phyloP scores from a whole-genome alignment of 1,140 invertebrate species.

The Sitodiplosis mosellana region DNA sequence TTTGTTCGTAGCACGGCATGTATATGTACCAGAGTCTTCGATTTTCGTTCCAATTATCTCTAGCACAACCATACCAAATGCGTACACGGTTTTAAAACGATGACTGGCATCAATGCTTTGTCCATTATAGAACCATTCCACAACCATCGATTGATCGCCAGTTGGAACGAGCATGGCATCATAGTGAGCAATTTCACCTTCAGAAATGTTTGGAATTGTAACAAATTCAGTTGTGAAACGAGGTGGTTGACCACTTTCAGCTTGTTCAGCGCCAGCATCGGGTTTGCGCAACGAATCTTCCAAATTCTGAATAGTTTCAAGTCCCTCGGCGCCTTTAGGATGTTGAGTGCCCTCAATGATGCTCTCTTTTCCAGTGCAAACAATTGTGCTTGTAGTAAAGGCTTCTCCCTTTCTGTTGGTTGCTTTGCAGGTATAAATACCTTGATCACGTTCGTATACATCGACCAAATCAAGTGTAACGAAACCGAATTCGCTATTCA shows the following conservation, averaged over 20 bases:
- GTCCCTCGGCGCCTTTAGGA: constrained; percentile 78
- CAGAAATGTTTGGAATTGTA: constrained; percentile 59
- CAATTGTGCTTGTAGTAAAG: constrained; percentile 76
- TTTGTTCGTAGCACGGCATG: constrained; percentile 72
- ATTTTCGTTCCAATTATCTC: constrained; percentile 82
- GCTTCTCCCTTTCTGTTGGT: constrained; percentile 75
- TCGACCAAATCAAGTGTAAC: constrained; percentile 78
- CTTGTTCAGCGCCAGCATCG: constrained; percentile 42
- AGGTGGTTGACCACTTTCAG: constrained; percentile 62
- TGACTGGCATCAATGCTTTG: constrained; percentile 75
- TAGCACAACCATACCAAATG: constrained; percentile 88
- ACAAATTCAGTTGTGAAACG: constrained; percentile 75
- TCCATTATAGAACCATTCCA: constrained; percentile 96
- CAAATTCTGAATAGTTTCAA: constrained; percentile 76
- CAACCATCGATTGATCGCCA: constrained; percentile 88
- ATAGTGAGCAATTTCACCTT: constrained; percentile 85
- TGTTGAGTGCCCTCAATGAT: constrained; percentile 79
- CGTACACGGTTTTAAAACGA: constrained; percentile 76
- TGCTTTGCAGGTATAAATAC: constrained; percentile 81
- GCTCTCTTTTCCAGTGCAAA: constrained; percentile 60
- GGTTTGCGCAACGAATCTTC: constrained; percentile 66
- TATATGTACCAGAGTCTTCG: constrained; percentile 72
- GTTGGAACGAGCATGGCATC: constrained; percentile 84
- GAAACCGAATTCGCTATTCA: constrained; percentile 82
- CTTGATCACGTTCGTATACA: constrained; percentile 82